Evolutionary conservation across 2,797 vertebrate genomes (phyloP), one percentile per base, ranked within the genome.

Genomic region (Anniella stebbinsi): DNA sequence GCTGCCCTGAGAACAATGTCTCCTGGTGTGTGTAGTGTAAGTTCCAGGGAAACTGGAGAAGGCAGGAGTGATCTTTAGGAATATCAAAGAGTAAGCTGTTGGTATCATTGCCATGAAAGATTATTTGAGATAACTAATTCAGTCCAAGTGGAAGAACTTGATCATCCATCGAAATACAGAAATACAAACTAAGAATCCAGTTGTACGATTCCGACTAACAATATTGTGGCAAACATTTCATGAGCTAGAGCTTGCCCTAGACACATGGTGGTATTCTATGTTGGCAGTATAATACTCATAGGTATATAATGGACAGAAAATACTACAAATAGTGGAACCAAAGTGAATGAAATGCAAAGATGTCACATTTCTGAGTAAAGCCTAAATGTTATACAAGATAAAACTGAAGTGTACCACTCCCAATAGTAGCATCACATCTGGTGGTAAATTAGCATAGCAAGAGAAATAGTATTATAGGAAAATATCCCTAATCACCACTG

Each of bases 31-130:
- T 80, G 21, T 38, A 73, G n/a, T 13, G n/a, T 30, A 41, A 80
- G 51, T 36, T 88, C 48, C n/a, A 72, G 48, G 80, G 87, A 54
- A 80, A 80, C 77, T 69, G 21, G 21, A 87, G 87, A 57, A 80
- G 67, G 33, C 15, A 30, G 48, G 25, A 36, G 30, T 28, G 6
- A 72, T 80, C 51, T 9, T 54, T 86, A 23, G 57, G 33, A 36
- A 21, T 80, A 86, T 57, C n/a, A 63, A 63, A 80, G 76, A 72
- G 18, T 60, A 57, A 86, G 21, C 51, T 41, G 28, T 11, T 66
- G 38, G 30, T 54, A 60, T 45, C 51, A 30, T 36, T 48, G 23
- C 30, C 30, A 63, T 80, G 21, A 48, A 77, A 72, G 25, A 86
- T 63, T 67, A 73, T 86, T 60, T 86, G 54, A 72, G 18, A n/a